Percentiles rank a stretch among this genome's conserved stretches.
Evolutionary conservation across 2,113 vertebrate species (phyloP).

Genomic region (Acrocephalus kingi): DNA sequence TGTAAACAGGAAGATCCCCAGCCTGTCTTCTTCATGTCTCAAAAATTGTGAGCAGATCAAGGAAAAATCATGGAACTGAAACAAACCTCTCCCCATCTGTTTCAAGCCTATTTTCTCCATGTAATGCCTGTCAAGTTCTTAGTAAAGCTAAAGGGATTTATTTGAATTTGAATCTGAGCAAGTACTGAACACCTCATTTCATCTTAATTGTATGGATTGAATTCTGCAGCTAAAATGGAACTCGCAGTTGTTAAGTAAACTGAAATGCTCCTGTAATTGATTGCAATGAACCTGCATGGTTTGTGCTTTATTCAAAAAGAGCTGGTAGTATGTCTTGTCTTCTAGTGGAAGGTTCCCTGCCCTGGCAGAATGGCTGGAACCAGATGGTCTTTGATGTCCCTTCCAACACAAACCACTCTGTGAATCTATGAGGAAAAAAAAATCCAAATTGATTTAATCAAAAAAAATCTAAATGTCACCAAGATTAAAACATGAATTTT

Average conservation of each 20-base stretch:
- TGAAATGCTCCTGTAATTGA: background rate
- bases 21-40: background rate
- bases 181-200: background rate
- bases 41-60: background rate
- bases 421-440: background rate
- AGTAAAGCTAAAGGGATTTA: constrained; percentile 25
- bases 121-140: background rate
- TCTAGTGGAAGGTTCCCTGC: background rate
- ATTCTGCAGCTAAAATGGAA: background rate
- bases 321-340: background rate
- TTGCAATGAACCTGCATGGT: background rate
- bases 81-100: background rate
- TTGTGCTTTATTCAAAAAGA: background rate
- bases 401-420: background rate
- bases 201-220: background rate
- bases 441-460: background rate
- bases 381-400: background rate
- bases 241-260: background rate
- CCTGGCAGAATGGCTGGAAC: background rate
- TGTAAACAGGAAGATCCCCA: background rate
- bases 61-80: background rate
- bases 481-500: background rate
- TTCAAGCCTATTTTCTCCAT: background rate
- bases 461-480: background rate
- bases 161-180: background rate